Conservation (phyloP, 2,113 vertebrate genomes). For the Rhagologus leucostigma region DNA sequence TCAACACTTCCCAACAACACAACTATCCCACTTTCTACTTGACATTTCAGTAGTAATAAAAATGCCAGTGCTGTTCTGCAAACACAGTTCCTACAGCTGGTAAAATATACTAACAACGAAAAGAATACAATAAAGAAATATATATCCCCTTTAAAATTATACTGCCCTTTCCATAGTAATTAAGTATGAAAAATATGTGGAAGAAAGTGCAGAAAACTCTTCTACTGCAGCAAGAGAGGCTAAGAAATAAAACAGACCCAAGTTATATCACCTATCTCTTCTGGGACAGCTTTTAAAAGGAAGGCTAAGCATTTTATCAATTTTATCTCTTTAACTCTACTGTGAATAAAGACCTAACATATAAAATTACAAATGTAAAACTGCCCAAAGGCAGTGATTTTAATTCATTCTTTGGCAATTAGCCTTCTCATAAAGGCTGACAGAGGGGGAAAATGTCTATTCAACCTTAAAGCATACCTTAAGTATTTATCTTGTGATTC, state of each 20-base stretch:
- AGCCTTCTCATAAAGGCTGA: conserved; percentile 21
- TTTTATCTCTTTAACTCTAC: not conserved
- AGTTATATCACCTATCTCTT: not conserved
- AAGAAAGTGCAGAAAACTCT: not conserved
- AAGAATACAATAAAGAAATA: not conserved
- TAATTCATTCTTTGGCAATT: conserved; percentile 41
- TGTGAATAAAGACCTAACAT: not conserved
- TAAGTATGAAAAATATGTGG: not conserved
- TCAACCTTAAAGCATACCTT: not conserved
- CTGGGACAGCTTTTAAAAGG: not conserved
- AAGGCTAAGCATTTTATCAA: not conserved
- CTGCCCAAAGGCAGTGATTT: not conserved
- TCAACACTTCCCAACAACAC: not conserved
- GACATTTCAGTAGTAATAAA: not conserved
- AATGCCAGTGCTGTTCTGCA: not conserved
- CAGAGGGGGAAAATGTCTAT: not conserved
- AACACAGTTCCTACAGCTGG: not conserved
- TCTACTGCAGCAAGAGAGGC: not conserved
- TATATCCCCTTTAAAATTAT: not conserved
- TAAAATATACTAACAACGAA: not conserved
- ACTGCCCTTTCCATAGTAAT: not conserved
- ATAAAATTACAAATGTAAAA: conserved; percentile 18
- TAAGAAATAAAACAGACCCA: not conserved
- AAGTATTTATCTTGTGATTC: not conserved
- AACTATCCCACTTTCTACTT: not conserved